Base-by-base conservation (phyloP, 2,113 vertebrate species). In the Otus sunia region DNA sequence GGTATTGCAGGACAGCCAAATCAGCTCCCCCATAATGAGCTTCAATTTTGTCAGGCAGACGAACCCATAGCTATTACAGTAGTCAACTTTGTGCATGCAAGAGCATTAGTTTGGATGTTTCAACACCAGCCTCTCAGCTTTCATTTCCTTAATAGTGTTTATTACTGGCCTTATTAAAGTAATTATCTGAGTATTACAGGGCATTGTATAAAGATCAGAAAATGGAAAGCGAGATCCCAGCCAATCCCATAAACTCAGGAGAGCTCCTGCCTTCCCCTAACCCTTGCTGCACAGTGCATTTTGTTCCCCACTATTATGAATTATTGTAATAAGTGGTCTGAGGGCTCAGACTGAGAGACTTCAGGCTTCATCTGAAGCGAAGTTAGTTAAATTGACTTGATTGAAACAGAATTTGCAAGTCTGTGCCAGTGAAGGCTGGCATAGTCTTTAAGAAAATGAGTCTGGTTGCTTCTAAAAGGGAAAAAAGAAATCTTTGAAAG, bases 101-200 rank as follows among this genome's bases (percentile, higher is more conserved):
- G 74, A 88, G 19, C 76, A 77, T 94, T 68, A 85, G 37, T 49
- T 26, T 43, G 43, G 59, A n/a, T 80, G 45, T 80, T 90, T 93
- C 84, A 92, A 78, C 67, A 72, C 11, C 43, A 86, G n/a, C 21
- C 56, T 84, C 52, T 94, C 90, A 75, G 47, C 56, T 94, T 89
- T 76, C 71, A 86, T 89, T 91, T 92, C 59, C 73, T 81, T 91
- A 77, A 75, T 47, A 62, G 50, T 86, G 55, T 91, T 95, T 95
- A 52, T 75, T 92, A 95, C 85, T 68, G 89, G 34, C 85, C 76
- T 91, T 73, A 89, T 93, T 94, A 87, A 92, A 86, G 63, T 92
- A 83, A 95, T 95, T 92, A 92, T 76, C 39, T 77, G 73, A 60
- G 32, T 88, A 81, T 80, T 96, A 37, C 43, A 79, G 66, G 60